These are phyloP conservation scores for Eonycteris spelaea DNA, from an alignment of 2,113 vertebrate species.

Conservation along the genomic window DNA sequence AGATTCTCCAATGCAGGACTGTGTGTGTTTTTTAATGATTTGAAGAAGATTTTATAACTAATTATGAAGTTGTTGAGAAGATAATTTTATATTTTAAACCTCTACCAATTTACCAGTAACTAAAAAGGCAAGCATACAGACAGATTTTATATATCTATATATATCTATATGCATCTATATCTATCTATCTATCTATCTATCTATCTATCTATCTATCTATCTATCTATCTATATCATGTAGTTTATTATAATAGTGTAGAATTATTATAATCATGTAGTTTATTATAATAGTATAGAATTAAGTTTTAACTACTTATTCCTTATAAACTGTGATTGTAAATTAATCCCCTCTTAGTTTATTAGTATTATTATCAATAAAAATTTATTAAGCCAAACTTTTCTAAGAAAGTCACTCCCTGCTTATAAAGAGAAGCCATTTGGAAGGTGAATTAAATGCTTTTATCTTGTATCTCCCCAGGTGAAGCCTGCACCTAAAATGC, in stretches of 20 bases:
- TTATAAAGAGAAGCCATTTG: background rate
- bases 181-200: too few relatives aligned
- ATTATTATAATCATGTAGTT: conserved; percentile 5
- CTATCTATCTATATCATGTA: too few relatives aligned
- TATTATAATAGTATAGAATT: background rate
- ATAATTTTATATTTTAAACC: conserved; percentile 50
- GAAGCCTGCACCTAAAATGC: too few relatives aligned
- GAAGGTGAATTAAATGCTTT: background rate
- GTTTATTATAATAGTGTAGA: too few relatives aligned
- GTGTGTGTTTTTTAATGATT: conserved; percentile 37
- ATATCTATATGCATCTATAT: too few relatives aligned
- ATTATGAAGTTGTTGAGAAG: conserved; percentile 45
- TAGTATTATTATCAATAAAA: conserved; percentile 48
- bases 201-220: too few relatives aligned
- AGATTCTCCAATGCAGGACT: background rate
- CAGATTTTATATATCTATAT: too few relatives aligned
- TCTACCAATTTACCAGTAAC: conserved; percentile 20
- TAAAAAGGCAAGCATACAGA: conserved; percentile 28
- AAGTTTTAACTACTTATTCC: background rate
- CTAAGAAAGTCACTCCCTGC: background rate
- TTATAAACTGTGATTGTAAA: conserved; percentile 37
- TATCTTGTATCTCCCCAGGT: background rate
- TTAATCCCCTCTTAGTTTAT: conserved; percentile 29
- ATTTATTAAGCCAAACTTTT: conserved; percentile 6
- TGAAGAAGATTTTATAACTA: conserved; percentile 61